Base-by-base conservation (phyloP, 2,113 vertebrate species). In the Penelope pileata region DNA sequence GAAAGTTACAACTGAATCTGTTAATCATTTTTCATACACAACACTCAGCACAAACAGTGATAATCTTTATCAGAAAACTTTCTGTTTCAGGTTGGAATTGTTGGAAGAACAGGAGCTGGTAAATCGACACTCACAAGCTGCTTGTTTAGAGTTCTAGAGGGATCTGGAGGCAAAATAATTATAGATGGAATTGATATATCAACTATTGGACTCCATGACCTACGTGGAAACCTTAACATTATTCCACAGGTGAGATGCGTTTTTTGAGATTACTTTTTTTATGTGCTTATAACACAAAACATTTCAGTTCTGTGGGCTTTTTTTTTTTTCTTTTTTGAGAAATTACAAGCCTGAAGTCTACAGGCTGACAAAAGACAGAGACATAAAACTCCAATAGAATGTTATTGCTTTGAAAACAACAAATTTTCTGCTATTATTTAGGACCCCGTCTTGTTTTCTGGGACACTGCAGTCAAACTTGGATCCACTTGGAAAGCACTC, bases 371-470 rank as follows among this genome's bases (percentile, higher is more conserved):
- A 64, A 59, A 81, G 42, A n/a, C 8, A 34, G 23, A 53, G 27
- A n/a, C 45, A 54, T 75, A 62, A 69, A 79, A 54, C 19, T 40
- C 34, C 27, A 63, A 3, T 9, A 66, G n/a, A 63, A 83, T 80
- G 86, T 76, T 59, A 66, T 9, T 53, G 30, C n/a, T 77, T 51
- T 77, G 17, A 73, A 42, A 67, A 78, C n/a, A 85, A 38, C n/a
- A n/a, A n/a, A n/a, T n/a, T n/a, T n/a, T 83, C 34, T 85, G 16
- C 81, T 97, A 30, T 90, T 91, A 6, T 66, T 42, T 91, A 97
- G 97, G 96, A 97, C 12, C 94, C 96, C 7, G 23, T 97, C 59
- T 94, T 98, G 83, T 98, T 98, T 96, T 97, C 97, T 48, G 97
- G 97, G 70, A 97, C 93, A 5, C 32, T 97, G 51, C 84, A 92